Evolutionary conservation across 2,797 vertebrate genomes (phyloP).

Genomic region (Pelochelys cantorii): DNA sequence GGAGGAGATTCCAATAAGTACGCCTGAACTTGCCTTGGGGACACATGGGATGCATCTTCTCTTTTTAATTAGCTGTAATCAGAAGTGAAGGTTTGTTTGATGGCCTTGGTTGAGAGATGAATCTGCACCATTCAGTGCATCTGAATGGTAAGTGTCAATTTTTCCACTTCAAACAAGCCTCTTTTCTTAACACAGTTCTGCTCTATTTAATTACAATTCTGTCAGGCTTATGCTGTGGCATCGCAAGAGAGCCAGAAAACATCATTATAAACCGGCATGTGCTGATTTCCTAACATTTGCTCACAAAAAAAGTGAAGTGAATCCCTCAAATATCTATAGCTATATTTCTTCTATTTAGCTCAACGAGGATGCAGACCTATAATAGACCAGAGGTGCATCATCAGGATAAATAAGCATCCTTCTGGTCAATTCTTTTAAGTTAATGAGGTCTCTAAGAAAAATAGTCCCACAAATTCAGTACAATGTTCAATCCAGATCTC

Average conservation of each 20-base stretch:
- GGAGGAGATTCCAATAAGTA: slow-evolving; percentile 82
- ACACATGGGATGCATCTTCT: slow-evolving; percentile 76
- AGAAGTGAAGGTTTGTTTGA: slow-evolving; percentile 75
- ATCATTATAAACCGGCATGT: slow-evolving; percentile 21
- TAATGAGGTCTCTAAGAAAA: slow-evolving; percentile 21
- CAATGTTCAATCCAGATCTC: neutral
- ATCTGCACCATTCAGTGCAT: slow-evolving; percentile 71
- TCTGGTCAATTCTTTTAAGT: slow-evolving; percentile 52
- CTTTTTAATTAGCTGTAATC: slow-evolving; percentile 83
- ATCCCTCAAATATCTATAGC: slow-evolving; percentile 51
- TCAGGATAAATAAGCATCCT: slow-evolving; percentile 48
- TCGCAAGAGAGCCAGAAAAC: slow-evolving; percentile 67
- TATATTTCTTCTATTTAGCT: slow-evolving; percentile 52
- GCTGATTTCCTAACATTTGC: slow-evolving; percentile 62
- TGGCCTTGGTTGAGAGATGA: slow-evolving; percentile 70
- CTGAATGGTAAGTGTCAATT: slow-evolving; percentile 77
- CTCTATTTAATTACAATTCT: slow-evolving; percentile 82
- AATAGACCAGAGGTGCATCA: slow-evolving; percentile 46
- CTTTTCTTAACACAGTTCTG: slow-evolving; percentile 72
- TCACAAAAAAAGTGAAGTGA: slow-evolving; percentile 73
- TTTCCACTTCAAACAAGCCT: slow-evolving; percentile 80
- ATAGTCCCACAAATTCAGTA: neutral
- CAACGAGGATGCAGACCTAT: slow-evolving; percentile 12
- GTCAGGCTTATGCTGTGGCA: slow-evolving; percentile 74
- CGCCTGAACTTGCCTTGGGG: slow-evolving; percentile 79